phyloP scores from a whole-genome alignment of 2,113 vertebrate genomes.

The Falco punctatus region DNA sequence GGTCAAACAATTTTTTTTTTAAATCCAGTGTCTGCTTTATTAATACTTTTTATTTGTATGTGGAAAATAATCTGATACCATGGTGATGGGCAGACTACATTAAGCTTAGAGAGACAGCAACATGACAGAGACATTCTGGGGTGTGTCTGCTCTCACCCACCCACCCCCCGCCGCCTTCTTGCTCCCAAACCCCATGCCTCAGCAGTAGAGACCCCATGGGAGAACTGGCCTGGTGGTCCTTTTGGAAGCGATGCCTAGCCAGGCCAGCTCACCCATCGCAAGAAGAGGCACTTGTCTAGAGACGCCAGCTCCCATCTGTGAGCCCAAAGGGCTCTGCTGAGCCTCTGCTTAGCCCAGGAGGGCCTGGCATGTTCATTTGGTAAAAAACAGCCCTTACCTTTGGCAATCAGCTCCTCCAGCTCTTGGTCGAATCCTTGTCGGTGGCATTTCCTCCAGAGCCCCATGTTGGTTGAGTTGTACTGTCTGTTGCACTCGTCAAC shows the following conservation, averaged over 20 bases:
- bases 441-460: constrained; percentile 97
- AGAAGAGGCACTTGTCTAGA: neutral
- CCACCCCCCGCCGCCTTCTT: neutral
- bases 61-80: constrained; percentile 27
- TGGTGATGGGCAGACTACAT: constrained; percentile 5
- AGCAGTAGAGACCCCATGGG: neutral
- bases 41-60: neutral
- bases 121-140: neutral
- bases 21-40: neutral
- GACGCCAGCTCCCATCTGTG: neutral
- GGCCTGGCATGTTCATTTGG: neutral
- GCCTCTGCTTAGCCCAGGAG: neutral
- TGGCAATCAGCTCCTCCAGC: constrained; percentile 90
- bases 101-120: neutral
- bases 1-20: neutral
- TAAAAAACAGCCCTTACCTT: constrained; percentile 82
- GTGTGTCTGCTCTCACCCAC: neutral
- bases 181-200: neutral
- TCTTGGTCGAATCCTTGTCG: constrained; percentile 93
- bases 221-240: neutral
- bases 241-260: neutral
- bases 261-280: neutral
- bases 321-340: constrained; percentile 1
- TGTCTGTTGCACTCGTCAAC: constrained; percentile 94
- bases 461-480: constrained; percentile 99